phyloP scores from a whole-genome alignment of 2,888 invertebrate genomes.

The Ferrisia virgata region DNA sequence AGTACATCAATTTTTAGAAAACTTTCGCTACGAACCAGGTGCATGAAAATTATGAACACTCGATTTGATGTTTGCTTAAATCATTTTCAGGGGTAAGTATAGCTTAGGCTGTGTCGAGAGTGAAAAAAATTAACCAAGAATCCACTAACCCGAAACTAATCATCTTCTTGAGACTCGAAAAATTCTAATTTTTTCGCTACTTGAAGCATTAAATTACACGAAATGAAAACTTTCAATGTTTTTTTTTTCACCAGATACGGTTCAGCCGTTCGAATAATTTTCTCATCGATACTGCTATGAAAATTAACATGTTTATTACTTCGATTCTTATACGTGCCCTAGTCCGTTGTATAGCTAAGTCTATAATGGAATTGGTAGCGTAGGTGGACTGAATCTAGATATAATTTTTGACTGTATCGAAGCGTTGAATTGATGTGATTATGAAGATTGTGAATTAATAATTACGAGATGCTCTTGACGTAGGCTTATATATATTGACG shows the following conservation, averaged over 20 bases:
- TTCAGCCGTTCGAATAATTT: not conserved
- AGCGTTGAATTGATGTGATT: no score
- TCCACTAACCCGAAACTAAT: not conserved
- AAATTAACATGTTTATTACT: constrained; percentile 11
- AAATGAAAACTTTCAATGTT: not conserved
- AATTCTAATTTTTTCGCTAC: not conserved
- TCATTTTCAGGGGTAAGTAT: not conserved
- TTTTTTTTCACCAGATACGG: not conserved
- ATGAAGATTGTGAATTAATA: no score
- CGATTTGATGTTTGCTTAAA: not conserved
- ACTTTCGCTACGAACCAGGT: not conserved
- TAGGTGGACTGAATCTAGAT: no score
- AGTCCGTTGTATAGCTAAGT: not conserved
- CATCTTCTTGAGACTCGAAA: not conserved
- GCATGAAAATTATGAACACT: not conserved
- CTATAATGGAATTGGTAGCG: not conserved
- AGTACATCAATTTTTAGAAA: not conserved
- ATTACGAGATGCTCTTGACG: no score
- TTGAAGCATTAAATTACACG: constrained; percentile 7
- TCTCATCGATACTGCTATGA: not conserved
- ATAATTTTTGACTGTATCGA: no score
- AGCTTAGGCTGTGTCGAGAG: not conserved
- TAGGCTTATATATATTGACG: no score
- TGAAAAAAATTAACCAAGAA: not conserved
- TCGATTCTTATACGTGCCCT: not conserved